Evolutionary conservation across 2,113 vertebrate genomes (phyloP), one percentile per base, ranked within the genome.

Genomic region (Colistium nudipinnis): DNA sequence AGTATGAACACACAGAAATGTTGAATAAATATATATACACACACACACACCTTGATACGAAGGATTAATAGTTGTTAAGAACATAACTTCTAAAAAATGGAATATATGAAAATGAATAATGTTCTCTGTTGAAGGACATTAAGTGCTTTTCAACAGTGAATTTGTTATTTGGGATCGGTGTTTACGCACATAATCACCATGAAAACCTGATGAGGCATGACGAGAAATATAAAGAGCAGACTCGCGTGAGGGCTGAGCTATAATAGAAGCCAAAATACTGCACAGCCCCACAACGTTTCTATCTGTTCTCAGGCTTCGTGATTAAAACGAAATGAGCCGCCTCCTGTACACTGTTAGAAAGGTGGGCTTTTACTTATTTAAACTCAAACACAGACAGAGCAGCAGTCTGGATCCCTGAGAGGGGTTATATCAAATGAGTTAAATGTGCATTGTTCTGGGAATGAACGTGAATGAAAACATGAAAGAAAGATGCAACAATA

Each of bases 311-410:
- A 61, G 47, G 17, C 25, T 55, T 74, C 45, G 56, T 7, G 2
- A 62, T 24, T 20, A 54, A 41, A 57, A 70, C 62, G 52, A 69
- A 73, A 52, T 65, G n/a, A 28, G 67, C 59, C 7, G 60, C 20
- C 43, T 54, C 44, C 71, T 45, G n/a, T n/a, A n/a, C n/a, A n/a
- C n/a, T n/a, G n/a, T n/a, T n/a, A n/a, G n/a, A n/a, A n/a, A n/a
- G n/a, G n/a, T n/a, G n/a, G n/a, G n/a, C n/a, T n/a, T n/a, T n/a
- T n/a, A n/a, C n/a, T n/a, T n/a, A n/a, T n/a, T n/a, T n/a, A n/a
- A n/a, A n/a, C n/a, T n/a, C n/a, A n/a, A n/a, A n/a, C n/a, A n/a
- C n/a, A n/a, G n/a, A n/a, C n/a, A n/a, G n/a, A n/a, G n/a, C n/a
- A n/a, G n/a, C n/a, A n/a, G n/a, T n/a, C n/a, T n/a, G n/a, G n/a